A percentile compares a stretch with the other conserved stretches of the same genome.
Conservation (phyloP, 2,888 invertebrate species). For the Eilema caniola region DNA sequence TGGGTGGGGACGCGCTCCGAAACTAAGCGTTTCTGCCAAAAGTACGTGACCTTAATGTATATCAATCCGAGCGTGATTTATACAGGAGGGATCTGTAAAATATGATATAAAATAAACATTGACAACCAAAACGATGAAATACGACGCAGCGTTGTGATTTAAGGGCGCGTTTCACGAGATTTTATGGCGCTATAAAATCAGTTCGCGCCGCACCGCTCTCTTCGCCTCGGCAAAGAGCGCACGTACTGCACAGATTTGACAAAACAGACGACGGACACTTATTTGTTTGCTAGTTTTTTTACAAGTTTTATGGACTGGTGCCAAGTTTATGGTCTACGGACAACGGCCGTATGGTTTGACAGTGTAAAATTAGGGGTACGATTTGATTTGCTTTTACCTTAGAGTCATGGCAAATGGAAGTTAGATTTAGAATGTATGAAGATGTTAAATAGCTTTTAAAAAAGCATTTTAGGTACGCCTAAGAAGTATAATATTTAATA, state of each 20-base stretch:
- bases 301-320: slow-evolving; percentile 83
- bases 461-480: not conserved
- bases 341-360: slow-evolving; percentile 72
- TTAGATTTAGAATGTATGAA: not conserved
- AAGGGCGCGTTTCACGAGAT: slow-evolving; percentile 85
- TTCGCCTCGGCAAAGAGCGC: slow-evolving; percentile 62
- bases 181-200: slow-evolving; percentile 86
- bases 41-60: slow-evolving; percentile 86
- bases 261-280: slow-evolving; percentile 85
- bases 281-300: slow-evolving; percentile 82
- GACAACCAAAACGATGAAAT: slow-evolving; percentile 87
- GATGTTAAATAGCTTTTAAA: not conserved
- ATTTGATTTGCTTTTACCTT: slow-evolving; percentile 61
- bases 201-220: slow-evolving; percentile 67
- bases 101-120: slow-evolving; percentile 88
- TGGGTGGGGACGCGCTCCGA: slow-evolving; percentile 53
- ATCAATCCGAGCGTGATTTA: slow-evolving; percentile 84
- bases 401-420: slow-evolving; percentile 18
- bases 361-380: slow-evolving; percentile 69
- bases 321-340: slow-evolving; percentile 81
- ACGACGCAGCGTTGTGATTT: slow-evolving; percentile 85
- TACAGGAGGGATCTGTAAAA: slow-evolving; percentile 84
- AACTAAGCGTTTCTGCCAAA: slow-evolving; percentile 82
- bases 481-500: too few relatives aligned
- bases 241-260: slow-evolving; percentile 85